Conservation (phyloP, 2,888 invertebrate genomes). For the Epistrophe grossulariae region DNA sequence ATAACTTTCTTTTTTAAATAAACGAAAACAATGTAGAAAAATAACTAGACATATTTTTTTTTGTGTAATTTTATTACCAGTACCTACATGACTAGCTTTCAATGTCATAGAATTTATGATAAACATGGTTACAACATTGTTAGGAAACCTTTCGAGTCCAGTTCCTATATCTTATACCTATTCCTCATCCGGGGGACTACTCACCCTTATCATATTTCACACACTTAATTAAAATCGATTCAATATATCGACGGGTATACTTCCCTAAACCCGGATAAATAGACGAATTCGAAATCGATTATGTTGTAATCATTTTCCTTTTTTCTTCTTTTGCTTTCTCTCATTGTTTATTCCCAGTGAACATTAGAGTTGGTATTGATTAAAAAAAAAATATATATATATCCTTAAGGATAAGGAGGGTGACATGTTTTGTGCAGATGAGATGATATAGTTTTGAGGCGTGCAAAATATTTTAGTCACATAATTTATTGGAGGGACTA, state of each 20-base stretch:
- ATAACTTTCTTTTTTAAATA: neutral
- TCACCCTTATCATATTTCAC: conserved; percentile 50
- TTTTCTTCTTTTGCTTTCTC: neutral
- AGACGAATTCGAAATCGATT: conserved; percentile 64
- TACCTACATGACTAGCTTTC: conserved; percentile 13
- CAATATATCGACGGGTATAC: conserved; percentile 29
- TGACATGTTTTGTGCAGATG: conserved; percentile 36
- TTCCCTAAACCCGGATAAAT: conserved; percentile 57
- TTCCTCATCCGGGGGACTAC: neutral
- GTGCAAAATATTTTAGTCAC: conserved; percentile 48
- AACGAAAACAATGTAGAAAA: neutral
- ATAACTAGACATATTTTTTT: neutral
- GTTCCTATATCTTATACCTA: no score
- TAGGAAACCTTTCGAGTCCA: conserved; percentile 14
- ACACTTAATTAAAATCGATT: conserved; percentile 67
- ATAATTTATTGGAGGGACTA: conserved; percentile 21
- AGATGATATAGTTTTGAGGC: conserved; percentile 34
- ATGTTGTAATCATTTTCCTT: conserved; percentile 18
- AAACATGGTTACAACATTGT: conserved; percentile 32
- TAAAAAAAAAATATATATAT: no score
- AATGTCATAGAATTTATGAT: conserved; percentile 35
- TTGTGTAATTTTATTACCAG: conserved; percentile 8
- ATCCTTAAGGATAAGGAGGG: conserved; percentile 19
- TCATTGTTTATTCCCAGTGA: conserved; percentile 35
- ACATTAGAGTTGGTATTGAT: conserved; percentile 2